A percentile compares a stretch with the other conserved stretches of the same genome.
These are phyloP conservation scores for Hylaeus volcanicus DNA, from an alignment of 1,140 invertebrate genomes.

Conservation along the genomic window DNA sequence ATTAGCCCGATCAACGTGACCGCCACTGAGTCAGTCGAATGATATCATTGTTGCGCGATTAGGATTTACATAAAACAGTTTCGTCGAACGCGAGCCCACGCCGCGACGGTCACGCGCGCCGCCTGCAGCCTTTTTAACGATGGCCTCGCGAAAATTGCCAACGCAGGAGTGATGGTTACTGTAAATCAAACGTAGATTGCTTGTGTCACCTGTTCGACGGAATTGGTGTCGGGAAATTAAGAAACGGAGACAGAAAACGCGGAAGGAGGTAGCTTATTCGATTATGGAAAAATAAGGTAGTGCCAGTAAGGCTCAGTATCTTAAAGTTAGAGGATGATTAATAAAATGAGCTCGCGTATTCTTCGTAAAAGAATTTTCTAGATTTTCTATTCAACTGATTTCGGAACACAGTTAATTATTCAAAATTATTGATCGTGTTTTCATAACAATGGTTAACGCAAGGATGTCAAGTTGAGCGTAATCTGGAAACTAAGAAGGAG, in stretches of 20 bases:
- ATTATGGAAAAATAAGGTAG: too few species aligned
- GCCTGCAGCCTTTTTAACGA: not conserved
- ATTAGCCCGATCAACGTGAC: slow-evolving; percentile 57
- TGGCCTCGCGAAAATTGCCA: not conserved
- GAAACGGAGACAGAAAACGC: not conserved
- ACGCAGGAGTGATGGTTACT: not conserved
- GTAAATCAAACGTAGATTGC: not conserved
- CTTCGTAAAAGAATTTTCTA: too few species aligned
- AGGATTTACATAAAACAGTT: slow-evolving; percentile 56
- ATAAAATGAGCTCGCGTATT: too few species aligned
- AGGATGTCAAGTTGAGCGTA: too few species aligned
- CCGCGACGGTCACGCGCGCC: not conserved
- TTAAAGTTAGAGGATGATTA: too few species aligned
- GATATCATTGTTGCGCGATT: slow-evolving; percentile 59
- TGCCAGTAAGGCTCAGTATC: too few species aligned
- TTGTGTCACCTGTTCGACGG: too few species aligned
- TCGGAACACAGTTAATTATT: too few species aligned
- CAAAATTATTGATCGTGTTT: too few species aligned
- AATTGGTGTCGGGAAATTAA: not conserved
- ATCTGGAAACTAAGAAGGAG: too few species aligned
- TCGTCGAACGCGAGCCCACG: not conserved
- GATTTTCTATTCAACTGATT: too few species aligned
- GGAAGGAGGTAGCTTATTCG: not conserved
- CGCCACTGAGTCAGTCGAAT: slow-evolving; percentile 57
- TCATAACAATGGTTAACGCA: too few species aligned